Base-by-base conservation (phyloP, 2,113 vertebrate species). In the Tragelaphus scriptus region DNA sequence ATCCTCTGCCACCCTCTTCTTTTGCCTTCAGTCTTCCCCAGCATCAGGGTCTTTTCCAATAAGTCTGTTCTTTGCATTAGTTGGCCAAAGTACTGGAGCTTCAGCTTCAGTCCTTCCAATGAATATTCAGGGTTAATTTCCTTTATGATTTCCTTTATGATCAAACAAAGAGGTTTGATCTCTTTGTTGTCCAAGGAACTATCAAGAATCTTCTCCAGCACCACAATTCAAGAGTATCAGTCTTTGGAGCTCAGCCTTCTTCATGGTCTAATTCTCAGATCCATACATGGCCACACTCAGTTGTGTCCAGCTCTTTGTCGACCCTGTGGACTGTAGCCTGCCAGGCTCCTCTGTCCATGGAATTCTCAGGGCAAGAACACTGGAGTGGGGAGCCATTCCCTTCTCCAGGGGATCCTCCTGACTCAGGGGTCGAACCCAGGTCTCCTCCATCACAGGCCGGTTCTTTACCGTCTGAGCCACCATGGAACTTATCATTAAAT, bases 321-420 rank as follows among this genome's bases (percentile, higher is more conserved):
- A 77, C 21, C 36, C 36, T 0, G 0, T 75, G 6, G 36, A 75
- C 68, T 40, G 21, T 23, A 75, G 36, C 21, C 71, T 0, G 1
- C 71, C 36, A 75, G 71, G 71, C 36, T 75, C 36, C 36, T 75
- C 71, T 75, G 71, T 75, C 36, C 71, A 44, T 44, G 71, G 68
- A 75, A 75, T 44, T 75, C 36, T 75, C 71, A 23, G 40, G 12
- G 71, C 21, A 75, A 75, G 71, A 75, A 75, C 21, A 40, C 21
- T 75, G 71, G 36, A 75, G 21, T 44, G 71, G 23, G 36, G 26
- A 40, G 71, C 71, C 71, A 75, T 75, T 75, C 23, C 71, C 21
- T 44, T 75, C 36, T 75, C 71, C 71, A 75, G 71, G 71, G 21
- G 36, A 25, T 44, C 36, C 36, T 75, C 36, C 36, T 0, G 0